phyloP scores from a whole-genome alignment of 2,113 vertebrate species.

The Orcinus orca region DNA sequence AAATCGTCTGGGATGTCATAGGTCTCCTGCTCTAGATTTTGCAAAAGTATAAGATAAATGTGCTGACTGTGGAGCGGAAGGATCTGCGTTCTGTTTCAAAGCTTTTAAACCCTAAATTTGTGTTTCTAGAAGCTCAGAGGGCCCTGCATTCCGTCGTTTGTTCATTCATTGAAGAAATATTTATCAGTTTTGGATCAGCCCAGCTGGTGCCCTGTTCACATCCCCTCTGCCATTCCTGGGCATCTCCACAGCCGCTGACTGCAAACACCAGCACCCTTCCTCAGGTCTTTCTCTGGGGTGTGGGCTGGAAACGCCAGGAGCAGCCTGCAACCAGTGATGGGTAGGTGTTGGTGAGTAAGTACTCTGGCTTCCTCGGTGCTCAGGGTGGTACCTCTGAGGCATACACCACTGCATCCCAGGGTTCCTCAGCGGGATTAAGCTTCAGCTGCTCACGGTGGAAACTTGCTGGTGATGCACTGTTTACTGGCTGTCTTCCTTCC shows the following conservation, averaged over 20 bases:
- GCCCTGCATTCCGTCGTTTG: background rate
- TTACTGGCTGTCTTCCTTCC: background rate
- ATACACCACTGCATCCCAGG: background rate
- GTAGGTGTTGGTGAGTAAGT: background rate
- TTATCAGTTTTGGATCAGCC: conserved; percentile 8
- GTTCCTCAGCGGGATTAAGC: background rate
- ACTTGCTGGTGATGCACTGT: background rate
- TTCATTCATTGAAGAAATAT: background rate
- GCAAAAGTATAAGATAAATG: background rate
- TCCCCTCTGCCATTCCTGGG: background rate
- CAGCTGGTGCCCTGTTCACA: background rate
- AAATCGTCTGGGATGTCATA: background rate
- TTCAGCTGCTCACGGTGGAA: background rate
- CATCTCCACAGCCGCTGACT: background rate
- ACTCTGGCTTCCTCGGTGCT: background rate
- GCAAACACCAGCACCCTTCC: background rate
- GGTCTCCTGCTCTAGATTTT: background rate
- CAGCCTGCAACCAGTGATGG: background rate
- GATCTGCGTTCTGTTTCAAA: conserved; percentile 7
- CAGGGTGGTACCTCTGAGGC: background rate
- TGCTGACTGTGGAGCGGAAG: background rate
- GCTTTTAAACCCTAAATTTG: conserved; percentile 15
- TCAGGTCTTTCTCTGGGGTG: background rate
- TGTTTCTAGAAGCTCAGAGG: background rate
- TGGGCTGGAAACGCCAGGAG: background rate